Evolutionary conservation across 2,888 invertebrate genomes (phyloP), one percentile per base, ranked within the genome.

Genomic region (Synergus gifuensis): DNA sequence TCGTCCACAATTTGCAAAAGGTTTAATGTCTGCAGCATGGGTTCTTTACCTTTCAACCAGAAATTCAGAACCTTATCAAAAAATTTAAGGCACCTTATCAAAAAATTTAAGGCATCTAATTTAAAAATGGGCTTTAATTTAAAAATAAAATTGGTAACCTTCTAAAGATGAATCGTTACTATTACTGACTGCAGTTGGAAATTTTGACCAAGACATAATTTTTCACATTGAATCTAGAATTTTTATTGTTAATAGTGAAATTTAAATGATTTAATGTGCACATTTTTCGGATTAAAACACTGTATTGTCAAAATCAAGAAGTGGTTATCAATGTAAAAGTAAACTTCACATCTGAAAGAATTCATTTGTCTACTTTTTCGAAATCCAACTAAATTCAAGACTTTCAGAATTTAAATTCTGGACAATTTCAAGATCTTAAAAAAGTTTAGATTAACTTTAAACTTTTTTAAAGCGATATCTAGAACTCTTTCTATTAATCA

Each of bases 361-460:
- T 22, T 62, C 62, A 62, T 62, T 62, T 62, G 62, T 62, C 60
- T 28, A 62, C 11, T 28, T 62, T 14, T 62, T 62, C 28, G 1
- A 22, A 62, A 22, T 62, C 22, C 28, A 5, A 28, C 62, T 62
- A 11, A 62, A 14, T 62, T 62, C 62, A 62, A 14, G 14, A 4
- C 28, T 28, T 22, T 62, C 5, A 28, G 28, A 46, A 46, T 62
- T 62, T 14, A 22, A 62, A 62, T 82, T 79, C 49, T 78, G 77
- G 77, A 82, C 78, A 67, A 69, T 60, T 22, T 77, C 49, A 76
- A 78, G 76, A 79, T 54, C 67, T 77, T 54, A 36, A 12, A 54
- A 44, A 54, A 22, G n/a, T 67, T 16, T n/a, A n/a, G 18, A 40
- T 60, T 16, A 79, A 81, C 76, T 82, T 54, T n/a, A 54, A 54